Evolutionary conservation across 2,797 vertebrate species (phyloP), one percentile per base, ranked within the genome.

Genomic region (Sciurus carolinensis): DNA sequence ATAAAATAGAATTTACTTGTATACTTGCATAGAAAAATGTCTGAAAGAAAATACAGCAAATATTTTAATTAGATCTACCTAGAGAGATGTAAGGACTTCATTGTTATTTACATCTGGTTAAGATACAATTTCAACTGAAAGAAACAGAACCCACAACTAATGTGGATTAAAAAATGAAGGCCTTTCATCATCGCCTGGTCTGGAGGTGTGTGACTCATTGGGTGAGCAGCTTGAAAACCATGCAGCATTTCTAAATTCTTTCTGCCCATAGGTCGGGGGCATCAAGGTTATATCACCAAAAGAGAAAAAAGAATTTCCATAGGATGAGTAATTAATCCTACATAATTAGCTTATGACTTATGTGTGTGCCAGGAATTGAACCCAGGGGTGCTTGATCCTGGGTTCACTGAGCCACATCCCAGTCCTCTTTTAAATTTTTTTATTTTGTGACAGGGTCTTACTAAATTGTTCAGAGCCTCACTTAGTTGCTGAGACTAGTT

Each of bases 1-100:
- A 82, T 71, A 64, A 89, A 96, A 81, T 5, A 87, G 12, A 82
- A 87, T 85, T 52, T 57, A 92, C 87, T 87, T 84, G 18, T 10
- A 93, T 54, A 28, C 1, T 84, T 26, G 3, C 18, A 71, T 28
- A 84, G 36, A 69, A 77, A 90, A 95, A 69, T 57, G 10, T 81
- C 75, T 86, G 39, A 86, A 82, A 88, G 6, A 28, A 91, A 87
- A 81, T 52, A 18, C 10, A 93, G 3, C n/a, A 93, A 82, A 75
- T 82, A 92, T 71, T 81, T 91, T 39, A n/a, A 64, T 92, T 94
- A 76, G 9, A 62, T 93, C 11, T 89, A 28, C 3, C 39, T n/a
- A 57, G 52, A 90, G 28, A 87, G 72, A 62, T 80, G 1, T 4
- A 87, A 88, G 5, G 71, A 77, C 26, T 80, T 76, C 13, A 67